Conservation (phyloP, 2,797 vertebrate species). For the Syngnathus acus region DNA sequence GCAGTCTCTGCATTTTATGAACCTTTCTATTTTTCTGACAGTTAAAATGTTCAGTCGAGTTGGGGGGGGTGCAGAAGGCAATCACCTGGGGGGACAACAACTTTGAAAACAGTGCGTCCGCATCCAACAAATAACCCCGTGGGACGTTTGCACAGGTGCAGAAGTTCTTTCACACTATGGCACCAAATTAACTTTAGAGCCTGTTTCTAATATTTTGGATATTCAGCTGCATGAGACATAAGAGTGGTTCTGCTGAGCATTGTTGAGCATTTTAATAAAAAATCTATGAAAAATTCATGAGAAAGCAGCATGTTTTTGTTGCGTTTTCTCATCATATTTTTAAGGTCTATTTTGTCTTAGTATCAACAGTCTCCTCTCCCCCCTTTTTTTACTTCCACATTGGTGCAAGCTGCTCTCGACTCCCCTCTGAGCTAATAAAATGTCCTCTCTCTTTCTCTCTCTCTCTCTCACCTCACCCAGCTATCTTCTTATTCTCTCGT, state of each 20-base stretch:
- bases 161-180: too few species aligned
- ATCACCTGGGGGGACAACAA: too few species aligned
- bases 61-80: too few species aligned
- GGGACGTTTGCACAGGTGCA: neutral
- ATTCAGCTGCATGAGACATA: neutral
- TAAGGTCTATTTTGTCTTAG: neutral
- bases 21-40: too few species aligned
- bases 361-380: neutral
- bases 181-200: neutral
- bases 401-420: neutral
- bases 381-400: neutral
- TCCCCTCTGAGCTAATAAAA: constrained; percentile 1
- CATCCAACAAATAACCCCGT: neutral
- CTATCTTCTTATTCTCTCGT: neutral
- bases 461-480: neutral
- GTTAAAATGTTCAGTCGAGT: too few species aligned
- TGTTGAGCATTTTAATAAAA: constrained; percentile 1
- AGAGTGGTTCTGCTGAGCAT: neutral
- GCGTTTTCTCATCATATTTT: neutral
- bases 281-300: constrained; percentile 4
- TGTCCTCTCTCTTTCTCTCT: neutral
- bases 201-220: neutral
- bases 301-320: neutral
- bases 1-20: too few species aligned
- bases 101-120: too few species aligned